A percentile compares a stretch with the other conserved stretches of the same genome.
These are phyloP conservation scores for Melieria omissa DNA, from an alignment of 2,888 invertebrate species.

Conservation along the genomic window DNA sequence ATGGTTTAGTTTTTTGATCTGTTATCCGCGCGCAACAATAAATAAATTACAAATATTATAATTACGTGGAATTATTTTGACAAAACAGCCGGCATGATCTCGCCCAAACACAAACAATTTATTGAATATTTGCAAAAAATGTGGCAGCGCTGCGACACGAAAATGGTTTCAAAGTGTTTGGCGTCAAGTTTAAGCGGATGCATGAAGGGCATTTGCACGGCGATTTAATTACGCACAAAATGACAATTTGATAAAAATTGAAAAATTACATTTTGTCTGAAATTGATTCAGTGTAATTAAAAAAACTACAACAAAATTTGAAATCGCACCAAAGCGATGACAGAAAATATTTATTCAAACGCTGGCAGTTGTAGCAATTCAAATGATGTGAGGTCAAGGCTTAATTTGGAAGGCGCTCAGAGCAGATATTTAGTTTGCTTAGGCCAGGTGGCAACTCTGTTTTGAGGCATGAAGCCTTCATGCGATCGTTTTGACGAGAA, in stretches of 20 bases:
- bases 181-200: conserved; percentile 37
- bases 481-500: too few species aligned
- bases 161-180: conserved; percentile 32
- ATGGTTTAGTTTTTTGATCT: conserved; percentile 47
- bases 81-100: conserved; percentile 26
- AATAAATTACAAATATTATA: conserved; percentile 62
- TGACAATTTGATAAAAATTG: conserved; percentile 64
- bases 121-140: conserved; percentile 20
- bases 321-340: too few species aligned
- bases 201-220: conserved; percentile 51
- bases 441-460: too few species aligned
- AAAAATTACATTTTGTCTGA: conserved; percentile 61
- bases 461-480: too few species aligned
- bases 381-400: too few species aligned
- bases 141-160: conserved; percentile 3
- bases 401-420: too few species aligned
- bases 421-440: too few species aligned
- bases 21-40: conserved; percentile 52
- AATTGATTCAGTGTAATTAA: conserved; percentile 64
- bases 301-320: conserved; percentile 31
- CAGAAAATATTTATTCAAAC: too few species aligned
- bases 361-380: too few species aligned
- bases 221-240: conserved; percentile 63
- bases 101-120: conserved; percentile 22
- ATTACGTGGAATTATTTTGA: conserved; percentile 60